Evolutionary conservation across 2,113 vertebrate genomes (phyloP).

Genomic region (Oncorhynchus nerka): DNA sequence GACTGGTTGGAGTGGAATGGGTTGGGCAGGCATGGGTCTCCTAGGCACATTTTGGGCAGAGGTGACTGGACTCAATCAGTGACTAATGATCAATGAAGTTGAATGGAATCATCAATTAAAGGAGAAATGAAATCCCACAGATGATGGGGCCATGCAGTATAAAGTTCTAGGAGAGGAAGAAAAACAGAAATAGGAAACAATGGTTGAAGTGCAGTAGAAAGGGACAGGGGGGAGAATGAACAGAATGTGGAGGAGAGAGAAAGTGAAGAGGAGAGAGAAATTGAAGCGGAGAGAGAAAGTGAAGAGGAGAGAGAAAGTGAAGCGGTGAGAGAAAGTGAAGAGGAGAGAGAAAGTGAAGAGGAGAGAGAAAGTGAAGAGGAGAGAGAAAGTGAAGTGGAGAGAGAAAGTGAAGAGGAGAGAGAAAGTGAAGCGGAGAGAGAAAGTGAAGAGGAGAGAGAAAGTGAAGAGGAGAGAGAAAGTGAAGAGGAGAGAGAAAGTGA

Average conservation of each 20-base stretch:
- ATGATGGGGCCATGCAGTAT: not conserved
- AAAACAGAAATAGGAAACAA: not conserved
- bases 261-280: not conserved
- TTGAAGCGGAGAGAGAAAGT: too few relatives aligned
- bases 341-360: too few relatives aligned
- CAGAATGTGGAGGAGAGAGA: not conserved
- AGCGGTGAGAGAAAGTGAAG: not conserved
- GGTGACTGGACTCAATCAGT: not conserved
- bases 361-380: too few relatives aligned
- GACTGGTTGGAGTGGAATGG: too few relatives aligned
- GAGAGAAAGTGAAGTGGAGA: too few relatives aligned
- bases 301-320: not conserved
- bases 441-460: too few relatives aligned
- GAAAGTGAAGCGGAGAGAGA: too few relatives aligned
- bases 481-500: too few relatives aligned
- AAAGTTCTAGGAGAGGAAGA: not conserved
- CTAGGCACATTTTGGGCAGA: not conserved
- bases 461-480: too few relatives aligned
- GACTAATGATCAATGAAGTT: not conserved
- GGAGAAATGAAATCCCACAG: not conserved
- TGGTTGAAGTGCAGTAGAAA: not conserved
- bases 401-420: too few relatives aligned
- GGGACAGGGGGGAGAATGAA: not conserved
- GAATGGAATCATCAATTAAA: not conserved
- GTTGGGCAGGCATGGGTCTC: too few relatives aligned